Conservation (phyloP, 2,113 vertebrate species). For the Oryzias woworae region DNA sequence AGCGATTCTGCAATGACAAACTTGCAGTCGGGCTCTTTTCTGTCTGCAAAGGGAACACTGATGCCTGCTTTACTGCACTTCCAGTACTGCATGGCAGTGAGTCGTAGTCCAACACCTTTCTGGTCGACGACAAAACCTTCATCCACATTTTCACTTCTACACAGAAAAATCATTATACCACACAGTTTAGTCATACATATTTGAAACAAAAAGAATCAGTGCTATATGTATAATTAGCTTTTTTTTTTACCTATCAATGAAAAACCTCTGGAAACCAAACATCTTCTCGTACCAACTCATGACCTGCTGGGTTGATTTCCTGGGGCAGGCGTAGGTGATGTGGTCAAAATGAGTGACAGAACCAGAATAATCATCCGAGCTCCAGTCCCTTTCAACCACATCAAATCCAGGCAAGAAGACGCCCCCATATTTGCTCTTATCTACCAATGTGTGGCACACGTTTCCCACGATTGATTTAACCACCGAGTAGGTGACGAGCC, state of each 20-base stretch:
- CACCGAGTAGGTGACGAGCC: slow-evolving; percentile 82
- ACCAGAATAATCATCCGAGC: slow-evolving; percentile 24
- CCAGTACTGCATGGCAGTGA: slow-evolving; percentile 83
- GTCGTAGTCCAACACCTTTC: slow-evolving; percentile 81
- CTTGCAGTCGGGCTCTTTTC: slow-evolving; percentile 79
- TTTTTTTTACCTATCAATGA: slow-evolving; percentile 75
- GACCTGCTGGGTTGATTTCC: slow-evolving; percentile 65
- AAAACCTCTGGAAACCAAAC: slow-evolving; percentile 87
- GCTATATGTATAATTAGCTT: no score
- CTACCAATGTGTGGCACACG: slow-evolving; percentile 87
- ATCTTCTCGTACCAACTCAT: slow-evolving; percentile 85
- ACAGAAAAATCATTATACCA: not conserved
- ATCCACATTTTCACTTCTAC: slow-evolving; percentile 74
- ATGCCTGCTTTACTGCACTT: slow-evolving; percentile 73
- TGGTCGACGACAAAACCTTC: slow-evolving; percentile 80
- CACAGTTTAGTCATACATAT: not conserved
- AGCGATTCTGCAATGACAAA: slow-evolving; percentile 89
- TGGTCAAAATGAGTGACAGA: slow-evolving; percentile 89
- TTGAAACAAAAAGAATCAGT: not conserved
- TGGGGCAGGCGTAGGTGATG: slow-evolving; percentile 83
- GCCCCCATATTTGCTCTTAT: slow-evolving; percentile 78
- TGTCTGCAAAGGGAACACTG: slow-evolving; percentile 41
- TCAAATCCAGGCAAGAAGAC: slow-evolving; percentile 87
- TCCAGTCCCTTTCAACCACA: slow-evolving; percentile 1
- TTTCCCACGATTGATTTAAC: slow-evolving; percentile 84